Evolutionary conservation across 2,888 invertebrate species (phyloP).

Genomic region (Chydorus sphaericus): DNA sequence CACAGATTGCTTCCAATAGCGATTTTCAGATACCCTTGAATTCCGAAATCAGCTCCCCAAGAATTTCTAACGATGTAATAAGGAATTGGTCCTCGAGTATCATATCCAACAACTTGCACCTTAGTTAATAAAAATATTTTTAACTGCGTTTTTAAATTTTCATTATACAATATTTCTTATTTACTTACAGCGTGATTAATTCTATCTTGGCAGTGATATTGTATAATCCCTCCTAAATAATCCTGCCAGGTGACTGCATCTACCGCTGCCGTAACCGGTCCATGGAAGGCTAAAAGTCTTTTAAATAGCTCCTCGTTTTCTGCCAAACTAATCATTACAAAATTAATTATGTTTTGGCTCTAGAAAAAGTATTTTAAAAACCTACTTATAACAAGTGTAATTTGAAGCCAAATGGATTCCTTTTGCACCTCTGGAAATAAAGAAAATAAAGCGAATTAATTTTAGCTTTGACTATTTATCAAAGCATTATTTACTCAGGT

Average conservation of each 20-base stretch:
- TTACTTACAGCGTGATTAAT: conserved; percentile 60
- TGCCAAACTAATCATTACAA: conserved; percentile 48
- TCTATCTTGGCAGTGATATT: conserved; percentile 56
- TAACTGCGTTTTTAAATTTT: neutral
- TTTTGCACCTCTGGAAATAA: conserved; percentile 26
- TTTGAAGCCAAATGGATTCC: conserved; percentile 36
- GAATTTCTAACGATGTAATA: conserved; percentile 73
- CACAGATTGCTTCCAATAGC: conserved; percentile 62
- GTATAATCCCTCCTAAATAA: conserved; percentile 69
- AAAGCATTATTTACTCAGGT: neutral
- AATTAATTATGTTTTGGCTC: conserved; percentile 3
- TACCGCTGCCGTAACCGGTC: conserved; percentile 64
- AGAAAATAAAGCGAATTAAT: conserved; percentile 13
- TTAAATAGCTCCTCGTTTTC: conserved; percentile 47
- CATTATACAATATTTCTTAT: conserved; percentile 15
- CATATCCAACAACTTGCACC: conserved; percentile 61
- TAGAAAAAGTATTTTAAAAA: conserved; percentile 18
- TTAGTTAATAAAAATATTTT: conserved; percentile 20
- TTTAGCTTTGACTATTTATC: neutral
- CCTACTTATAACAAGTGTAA: conserved; percentile 53
- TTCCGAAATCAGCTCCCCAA: conserved; percentile 64
- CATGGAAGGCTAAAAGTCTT: conserved; percentile 44
- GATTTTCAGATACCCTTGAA: conserved; percentile 57
- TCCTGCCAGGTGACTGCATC: conserved; percentile 76
- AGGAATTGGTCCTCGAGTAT: conserved; percentile 51